Conservation (phyloP, 1,140 invertebrate species). For the Pectinophora gossypiella region DNA sequence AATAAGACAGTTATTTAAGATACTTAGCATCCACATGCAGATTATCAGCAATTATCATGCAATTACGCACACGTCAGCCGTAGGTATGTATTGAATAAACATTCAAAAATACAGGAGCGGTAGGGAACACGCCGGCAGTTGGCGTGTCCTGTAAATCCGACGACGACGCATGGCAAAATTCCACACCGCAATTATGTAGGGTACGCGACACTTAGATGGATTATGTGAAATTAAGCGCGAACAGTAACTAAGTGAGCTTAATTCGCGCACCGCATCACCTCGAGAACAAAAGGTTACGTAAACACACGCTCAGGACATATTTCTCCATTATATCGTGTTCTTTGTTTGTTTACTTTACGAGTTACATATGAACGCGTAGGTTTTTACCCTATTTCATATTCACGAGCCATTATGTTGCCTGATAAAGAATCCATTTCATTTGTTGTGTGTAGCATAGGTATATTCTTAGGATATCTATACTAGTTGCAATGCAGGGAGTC, state of each 20-base stretch:
- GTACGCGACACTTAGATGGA: constrained; percentile 54
- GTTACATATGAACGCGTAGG: not conserved
- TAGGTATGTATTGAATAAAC: no score
- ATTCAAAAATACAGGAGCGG: not conserved
- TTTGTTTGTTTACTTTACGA: not conserved
- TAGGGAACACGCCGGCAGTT: not conserved
- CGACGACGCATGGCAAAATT: constrained; percentile 46
- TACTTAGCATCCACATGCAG: no score
- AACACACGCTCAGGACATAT: constrained; percentile 3
- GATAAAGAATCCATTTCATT: no score
- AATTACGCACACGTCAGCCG: no score
- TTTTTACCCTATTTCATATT: no score
- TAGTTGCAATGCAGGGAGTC: no score
- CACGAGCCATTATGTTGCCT: no score
- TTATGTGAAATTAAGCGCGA: constrained; percentile 63
- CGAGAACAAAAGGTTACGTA: constrained; percentile 14
- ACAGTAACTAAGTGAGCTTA: constrained; percentile 54
- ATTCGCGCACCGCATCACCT: constrained; percentile 28
- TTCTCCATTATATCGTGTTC: not conserved
- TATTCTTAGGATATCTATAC: no score
- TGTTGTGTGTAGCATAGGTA: no score
- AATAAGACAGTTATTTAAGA: no score
- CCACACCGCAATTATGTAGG: constrained; percentile 53
- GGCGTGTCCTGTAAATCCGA: constrained; percentile 41
- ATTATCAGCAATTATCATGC: no score